Evolutionary conservation across 2,113 vertebrate genomes (phyloP), one percentile per base, ranked within the genome.

Genomic region (Calonectris borealis): DNA sequence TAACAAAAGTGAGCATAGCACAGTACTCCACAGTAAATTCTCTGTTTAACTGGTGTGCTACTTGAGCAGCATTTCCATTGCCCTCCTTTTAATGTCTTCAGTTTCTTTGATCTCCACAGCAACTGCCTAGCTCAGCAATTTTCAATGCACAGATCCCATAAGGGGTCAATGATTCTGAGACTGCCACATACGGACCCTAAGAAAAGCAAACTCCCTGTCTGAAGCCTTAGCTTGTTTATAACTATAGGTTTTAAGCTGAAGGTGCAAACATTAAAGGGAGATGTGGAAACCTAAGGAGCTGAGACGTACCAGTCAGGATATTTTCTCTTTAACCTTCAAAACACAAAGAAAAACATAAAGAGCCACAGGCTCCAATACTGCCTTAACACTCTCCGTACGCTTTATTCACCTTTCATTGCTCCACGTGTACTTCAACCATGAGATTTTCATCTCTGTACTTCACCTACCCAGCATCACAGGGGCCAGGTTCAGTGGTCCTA

Each of bases 81-180:
- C 83, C 68, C 42, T 92, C 65, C 52, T 96, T 76, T 80, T 11
- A 29, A 55, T 13, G 48, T 55, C 72, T 91, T 89, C 83, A 46
- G 36, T 58, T 86, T 48, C 72, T 76, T 20, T 94, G 68, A 96
- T 86, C 91, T 92, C 80, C 86, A 58, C 80, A 92, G 83, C 64
- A 94, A 86, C 69, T 84, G 68, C 76, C 72, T 24, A 61, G 46
- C 76, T 80, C 76, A 83, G 86, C 86, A 78, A 86, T 36, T 92
- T 73, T 54, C 60, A 84, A 21, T 6, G n/a, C 64, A 58, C 51
- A 69, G 34, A 78, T 78, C 88, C 72, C 77, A 71, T 11, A 51
- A 44, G 38, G 42, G 72, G 60, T 91, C 86, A 83, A 9, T 6
- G 52, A 83, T 71, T 78, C 68, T 0, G 1, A 83, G 55, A 54